Percentiles rank a stretch among this genome's conserved stretches.
These are phyloP conservation scores for Columba guinea DNA, from an alignment of 2,797 vertebrate genomes.

Conservation along the genomic window DNA sequence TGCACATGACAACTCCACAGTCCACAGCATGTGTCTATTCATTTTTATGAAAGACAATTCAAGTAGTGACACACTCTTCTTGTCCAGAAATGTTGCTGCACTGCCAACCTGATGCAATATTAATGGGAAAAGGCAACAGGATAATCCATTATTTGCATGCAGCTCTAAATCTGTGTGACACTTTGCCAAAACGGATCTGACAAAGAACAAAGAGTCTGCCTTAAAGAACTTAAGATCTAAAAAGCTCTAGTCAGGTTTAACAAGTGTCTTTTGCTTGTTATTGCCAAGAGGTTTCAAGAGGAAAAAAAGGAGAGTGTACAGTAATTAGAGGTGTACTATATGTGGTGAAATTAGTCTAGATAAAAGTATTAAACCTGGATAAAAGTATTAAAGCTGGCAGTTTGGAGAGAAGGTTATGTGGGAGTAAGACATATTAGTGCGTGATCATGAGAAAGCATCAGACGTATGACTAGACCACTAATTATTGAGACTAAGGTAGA, in stretches of 20 bases:
- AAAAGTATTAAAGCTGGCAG: neutral
- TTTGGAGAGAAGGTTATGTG: neutral
- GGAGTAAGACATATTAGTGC: neutral
- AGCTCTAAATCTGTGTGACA: neutral
- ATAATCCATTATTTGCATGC: slow-evolving; percentile 34
- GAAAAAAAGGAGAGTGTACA: neutral
- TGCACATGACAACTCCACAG: too few relatives aligned
- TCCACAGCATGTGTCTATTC: neutral
- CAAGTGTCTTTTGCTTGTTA: slow-evolving; percentile 30
- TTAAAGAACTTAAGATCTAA: slow-evolving; percentile 20
- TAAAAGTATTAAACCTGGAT: neutral
- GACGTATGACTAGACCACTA: neutral
- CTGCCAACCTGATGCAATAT: neutral
- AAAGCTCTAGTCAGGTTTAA: slow-evolving; percentile 31
- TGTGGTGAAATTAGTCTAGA: neutral
- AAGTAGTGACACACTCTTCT: neutral
- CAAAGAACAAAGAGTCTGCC: slow-evolving; percentile 52
- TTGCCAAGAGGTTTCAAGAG: slow-evolving; percentile 10
- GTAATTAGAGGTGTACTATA: neutral
- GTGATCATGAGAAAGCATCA: neutral
- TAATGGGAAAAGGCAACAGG: slow-evolving; percentile 24
- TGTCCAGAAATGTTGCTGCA: slow-evolving; percentile 15
- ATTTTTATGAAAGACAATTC: neutral
- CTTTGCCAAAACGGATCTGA: slow-evolving; percentile 2
- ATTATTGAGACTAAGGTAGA: neutral